These are phyloP conservation scores for Perca flavescens DNA, from an alignment of 2,113 vertebrate genomes.

Conservation along the genomic window DNA sequence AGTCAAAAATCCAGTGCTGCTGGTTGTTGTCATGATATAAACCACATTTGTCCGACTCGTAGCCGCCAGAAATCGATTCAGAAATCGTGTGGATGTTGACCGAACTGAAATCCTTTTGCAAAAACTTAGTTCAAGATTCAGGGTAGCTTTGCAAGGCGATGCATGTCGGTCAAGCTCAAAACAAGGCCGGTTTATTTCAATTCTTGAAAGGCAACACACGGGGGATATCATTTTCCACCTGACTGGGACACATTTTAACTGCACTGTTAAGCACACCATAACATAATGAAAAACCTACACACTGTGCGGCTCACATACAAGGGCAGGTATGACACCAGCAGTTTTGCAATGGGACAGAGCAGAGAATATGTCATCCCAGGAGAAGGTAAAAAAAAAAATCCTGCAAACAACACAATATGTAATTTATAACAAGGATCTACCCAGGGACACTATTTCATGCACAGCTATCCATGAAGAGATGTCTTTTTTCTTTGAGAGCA, in stretches of 20 bases:
- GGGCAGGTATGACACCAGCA: conserved; percentile 53
- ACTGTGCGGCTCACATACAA: conserved; percentile 25
- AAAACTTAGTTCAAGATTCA: neutral
- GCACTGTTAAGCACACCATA: conserved; percentile 26
- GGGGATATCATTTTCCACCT: conserved; percentile 39
- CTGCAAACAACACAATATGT: conserved; percentile 62
- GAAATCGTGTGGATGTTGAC: neutral
- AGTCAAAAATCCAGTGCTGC: neutral
- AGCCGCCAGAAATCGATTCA: neutral
- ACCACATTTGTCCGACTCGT: neutral
- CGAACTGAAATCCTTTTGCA: neutral
- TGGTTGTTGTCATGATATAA: conserved; percentile 16
- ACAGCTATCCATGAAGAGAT: conserved; percentile 75
- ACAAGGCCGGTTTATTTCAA: conserved; percentile 25
- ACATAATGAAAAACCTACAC: conserved; percentile 44
- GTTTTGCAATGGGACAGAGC: conserved; percentile 52
- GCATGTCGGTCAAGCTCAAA: conserved; percentile 47
- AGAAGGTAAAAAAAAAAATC: conserved; percentile 59
- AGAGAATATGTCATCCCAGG: conserved; percentile 63
- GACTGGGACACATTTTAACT: conserved; percentile 41
- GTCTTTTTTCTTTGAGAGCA: conserved; percentile 61
- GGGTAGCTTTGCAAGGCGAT: neutral
- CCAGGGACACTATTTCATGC: conserved; percentile 77
- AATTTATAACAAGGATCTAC: conserved; percentile 68
- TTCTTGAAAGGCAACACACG: neutral